phyloP scores from a whole-genome alignment of 2,113 vertebrate genomes.

The Crotalus tigris region DNA sequence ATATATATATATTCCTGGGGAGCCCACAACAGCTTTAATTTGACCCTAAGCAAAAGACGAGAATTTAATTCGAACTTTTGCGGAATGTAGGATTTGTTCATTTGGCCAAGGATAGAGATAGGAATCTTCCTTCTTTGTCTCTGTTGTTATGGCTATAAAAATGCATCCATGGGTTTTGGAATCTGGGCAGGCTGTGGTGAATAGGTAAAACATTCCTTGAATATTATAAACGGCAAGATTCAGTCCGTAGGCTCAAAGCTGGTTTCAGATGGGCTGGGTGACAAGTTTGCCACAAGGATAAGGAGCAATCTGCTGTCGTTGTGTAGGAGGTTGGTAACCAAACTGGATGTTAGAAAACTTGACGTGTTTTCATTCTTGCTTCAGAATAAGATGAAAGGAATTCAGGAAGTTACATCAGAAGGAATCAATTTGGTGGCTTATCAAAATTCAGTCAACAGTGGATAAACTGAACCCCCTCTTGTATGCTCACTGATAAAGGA shows the following conservation, averaged over 20 bases:
- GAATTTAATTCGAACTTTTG: neutral
- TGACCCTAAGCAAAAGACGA: neutral
- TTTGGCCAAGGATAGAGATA: neutral
- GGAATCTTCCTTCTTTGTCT: neutral
- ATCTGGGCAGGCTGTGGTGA: neutral
- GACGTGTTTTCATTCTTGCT: neutral
- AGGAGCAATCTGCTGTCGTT: neutral
- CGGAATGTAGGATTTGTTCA: neutral
- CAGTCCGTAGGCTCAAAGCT: neutral
- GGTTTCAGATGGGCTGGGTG: neutral
- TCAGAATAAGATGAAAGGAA: neutral
- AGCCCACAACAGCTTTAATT: neutral
- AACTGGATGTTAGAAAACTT: neutral
- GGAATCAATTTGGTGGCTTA: neutral
- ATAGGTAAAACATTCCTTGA: neutral
- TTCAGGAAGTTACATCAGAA: neutral
- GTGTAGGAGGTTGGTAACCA: neutral
- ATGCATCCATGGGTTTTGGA: neutral
- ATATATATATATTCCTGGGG: neutral
- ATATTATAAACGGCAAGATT: neutral
- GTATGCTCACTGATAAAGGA: too few relatives aligned
- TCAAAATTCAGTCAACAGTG: too few relatives aligned
- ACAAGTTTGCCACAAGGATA: neutral
- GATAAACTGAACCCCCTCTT: too few relatives aligned
- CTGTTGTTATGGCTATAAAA: too few relatives aligned